Conservation (phyloP, 2,797 vertebrate species). For the Morus bassanus region DNA sequence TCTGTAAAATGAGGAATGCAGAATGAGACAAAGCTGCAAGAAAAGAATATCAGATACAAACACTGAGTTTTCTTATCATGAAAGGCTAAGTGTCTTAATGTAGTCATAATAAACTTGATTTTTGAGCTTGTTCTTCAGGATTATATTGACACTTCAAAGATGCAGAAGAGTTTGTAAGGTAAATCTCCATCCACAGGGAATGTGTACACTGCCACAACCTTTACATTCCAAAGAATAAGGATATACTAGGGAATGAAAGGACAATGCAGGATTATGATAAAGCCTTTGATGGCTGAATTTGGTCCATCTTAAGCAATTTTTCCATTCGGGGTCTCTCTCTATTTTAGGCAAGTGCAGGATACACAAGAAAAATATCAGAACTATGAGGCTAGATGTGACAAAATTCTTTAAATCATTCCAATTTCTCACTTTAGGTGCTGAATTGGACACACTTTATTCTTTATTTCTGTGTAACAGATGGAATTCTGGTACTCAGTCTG, state of each 20-base stretch:
- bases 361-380: background rate
- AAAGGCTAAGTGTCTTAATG: background rate
- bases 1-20: background rate
- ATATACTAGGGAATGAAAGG: background rate
- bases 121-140: background rate
- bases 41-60: background rate
- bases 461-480: background rate
- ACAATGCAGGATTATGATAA: background rate
- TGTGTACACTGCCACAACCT: background rate
- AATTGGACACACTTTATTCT: background rate
- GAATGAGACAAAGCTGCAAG: background rate
- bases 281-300: background rate
- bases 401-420: background rate
- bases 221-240: background rate
- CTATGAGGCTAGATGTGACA: background rate
- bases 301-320: background rate
- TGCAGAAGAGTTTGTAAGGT: background rate
- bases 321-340: background rate
- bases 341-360: background rate
- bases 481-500: background rate
- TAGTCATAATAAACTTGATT: background rate
- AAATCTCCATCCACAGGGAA: background rate
- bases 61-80: background rate
- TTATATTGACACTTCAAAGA: background rate
- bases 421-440: background rate